Conservation (phyloP, 2,113 vertebrate genomes). For the Scatophagus argus region DNA sequence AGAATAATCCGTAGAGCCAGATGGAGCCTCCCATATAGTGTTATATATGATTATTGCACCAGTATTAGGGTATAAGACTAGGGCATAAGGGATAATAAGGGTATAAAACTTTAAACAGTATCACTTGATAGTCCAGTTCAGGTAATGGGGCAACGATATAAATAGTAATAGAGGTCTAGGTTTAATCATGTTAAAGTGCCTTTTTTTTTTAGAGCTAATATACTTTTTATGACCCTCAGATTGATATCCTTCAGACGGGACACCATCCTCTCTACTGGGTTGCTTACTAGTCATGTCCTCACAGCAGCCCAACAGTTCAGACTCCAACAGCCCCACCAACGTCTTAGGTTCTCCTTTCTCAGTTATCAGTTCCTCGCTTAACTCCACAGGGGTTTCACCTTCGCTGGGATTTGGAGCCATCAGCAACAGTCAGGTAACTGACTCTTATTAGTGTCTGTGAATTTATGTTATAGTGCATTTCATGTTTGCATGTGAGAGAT, state of each 20-base stretch:
- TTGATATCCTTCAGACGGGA: constrained; percentile 62
- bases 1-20: neutral
- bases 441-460: neutral
- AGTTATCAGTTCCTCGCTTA: constrained; percentile 90
- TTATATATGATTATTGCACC: no score
- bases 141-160: no score
- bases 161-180: no score
- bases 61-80: no score
- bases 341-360: constrained; percentile 89
- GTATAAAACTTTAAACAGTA: no score
- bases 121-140: no score
- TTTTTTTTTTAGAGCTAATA: neutral
- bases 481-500: neutral
- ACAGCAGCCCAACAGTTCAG: constrained; percentile 85
- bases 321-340: constrained; percentile 86
- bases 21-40: no score
- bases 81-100: no score
- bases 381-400: constrained; percentile 88
- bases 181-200: no score
- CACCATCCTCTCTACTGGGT: constrained; percentile 60
- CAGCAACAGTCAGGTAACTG: constrained; percentile 88
- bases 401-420: constrained; percentile 91
- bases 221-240: constrained; percentile 56
- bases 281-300: constrained; percentile 82
- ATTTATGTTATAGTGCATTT: neutral